These are phyloP conservation scores for Acanthacorydalis orientalis DNA, from an alignment of 2,888 invertebrate species.

Conservation along the genomic window DNA sequence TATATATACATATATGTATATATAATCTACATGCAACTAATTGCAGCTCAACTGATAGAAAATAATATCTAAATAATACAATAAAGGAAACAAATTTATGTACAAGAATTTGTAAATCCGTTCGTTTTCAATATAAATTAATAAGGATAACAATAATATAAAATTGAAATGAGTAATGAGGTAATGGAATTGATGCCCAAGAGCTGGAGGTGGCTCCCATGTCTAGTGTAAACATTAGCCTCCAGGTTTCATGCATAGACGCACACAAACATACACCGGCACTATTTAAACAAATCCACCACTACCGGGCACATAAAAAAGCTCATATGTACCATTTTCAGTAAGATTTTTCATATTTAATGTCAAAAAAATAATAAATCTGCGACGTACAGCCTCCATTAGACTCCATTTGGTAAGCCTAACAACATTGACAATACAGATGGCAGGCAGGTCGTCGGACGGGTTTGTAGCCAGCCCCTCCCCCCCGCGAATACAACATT, in stretches of 20 bases:
- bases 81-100: background rate
- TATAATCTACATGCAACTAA: background rate
- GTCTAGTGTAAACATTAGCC: slow-evolving; percentile 30
- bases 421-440: slow-evolving; percentile 69
- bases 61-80: background rate
- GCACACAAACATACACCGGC: slow-evolving; percentile 20
- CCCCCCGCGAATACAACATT: slow-evolving; percentile 8
- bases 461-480: slow-evolving; percentile 20
- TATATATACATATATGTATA: too few relatives aligned
- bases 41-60: background rate
- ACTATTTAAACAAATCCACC: slow-evolving; percentile 18
- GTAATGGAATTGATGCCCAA: slow-evolving; percentile 1
- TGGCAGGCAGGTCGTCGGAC: slow-evolving; percentile 51
- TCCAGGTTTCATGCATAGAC: slow-evolving; percentile 17
- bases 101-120: background rate
- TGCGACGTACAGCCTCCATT: slow-evolving; percentile 46
- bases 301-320: slow-evolving; percentile 14
- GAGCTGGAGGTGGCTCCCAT: slow-evolving; percentile 28
- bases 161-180: slow-evolving; percentile 3
- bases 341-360: slow-evolving; percentile 25
- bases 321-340: slow-evolving; percentile 29
- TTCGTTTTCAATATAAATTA: background rate
- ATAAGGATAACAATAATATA: background rate
- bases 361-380: slow-evolving; percentile 40
- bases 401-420: slow-evolving; percentile 40